Percentiles rank a stretch among this genome's conserved stretches.
These are phyloP conservation scores for Scaptomyza flava DNA, from an alignment of 2,888 invertebrate species.

Conservation along the genomic window DNA sequence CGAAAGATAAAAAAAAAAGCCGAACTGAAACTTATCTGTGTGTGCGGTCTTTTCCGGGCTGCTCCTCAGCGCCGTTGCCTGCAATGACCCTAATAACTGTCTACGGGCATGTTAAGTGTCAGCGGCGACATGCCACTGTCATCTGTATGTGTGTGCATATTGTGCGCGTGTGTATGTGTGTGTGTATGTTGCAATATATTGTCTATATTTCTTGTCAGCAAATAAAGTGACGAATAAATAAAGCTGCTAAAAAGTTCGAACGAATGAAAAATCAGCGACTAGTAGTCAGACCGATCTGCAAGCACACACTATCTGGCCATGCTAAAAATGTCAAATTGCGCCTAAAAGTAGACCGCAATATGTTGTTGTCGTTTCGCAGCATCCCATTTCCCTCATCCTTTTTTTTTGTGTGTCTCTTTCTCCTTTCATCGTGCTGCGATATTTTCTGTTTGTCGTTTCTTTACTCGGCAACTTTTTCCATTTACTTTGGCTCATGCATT, in stretches of 20 bases:
- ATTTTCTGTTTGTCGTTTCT: constrained; percentile 56
- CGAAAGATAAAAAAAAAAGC: constrained; percentile 5
- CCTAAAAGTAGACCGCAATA: constrained; percentile 79
- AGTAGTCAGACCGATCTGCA: constrained; percentile 4
- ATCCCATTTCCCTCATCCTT: constrained; percentile 4
- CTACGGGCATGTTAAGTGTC: constrained; percentile 80
- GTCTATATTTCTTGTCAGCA: constrained; percentile 80
- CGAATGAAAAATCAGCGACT: constrained; percentile 66
- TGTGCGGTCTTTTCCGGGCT: constrained; percentile 34
- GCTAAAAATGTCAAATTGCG: constrained; percentile 75
- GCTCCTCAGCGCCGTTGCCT: constrained; percentile 46
- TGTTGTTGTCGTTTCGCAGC: constrained; percentile 55
- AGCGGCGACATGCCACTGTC: constrained; percentile 77
- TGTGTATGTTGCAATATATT: constrained; percentile 65
- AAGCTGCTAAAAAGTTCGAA: constrained; percentile 70
- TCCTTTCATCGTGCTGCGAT: constrained; percentile 28
- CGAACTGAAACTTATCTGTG: constrained; percentile 50
- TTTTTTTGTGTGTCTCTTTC: background rate
- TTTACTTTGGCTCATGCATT: constrained; percentile 80
- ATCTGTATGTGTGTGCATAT: constrained; percentile 48
- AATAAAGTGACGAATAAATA: constrained; percentile 80
- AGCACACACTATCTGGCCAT: constrained; percentile 13
- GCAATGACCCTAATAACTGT: constrained; percentile 81
- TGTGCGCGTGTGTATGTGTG: constrained; percentile 21
- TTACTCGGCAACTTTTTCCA: constrained; percentile 76